Percentiles rank a stretch among this genome's conserved stretches.
phyloP scores from a whole-genome alignment of 2,888 invertebrate species.

The Ypsolopha scabrella region DNA sequence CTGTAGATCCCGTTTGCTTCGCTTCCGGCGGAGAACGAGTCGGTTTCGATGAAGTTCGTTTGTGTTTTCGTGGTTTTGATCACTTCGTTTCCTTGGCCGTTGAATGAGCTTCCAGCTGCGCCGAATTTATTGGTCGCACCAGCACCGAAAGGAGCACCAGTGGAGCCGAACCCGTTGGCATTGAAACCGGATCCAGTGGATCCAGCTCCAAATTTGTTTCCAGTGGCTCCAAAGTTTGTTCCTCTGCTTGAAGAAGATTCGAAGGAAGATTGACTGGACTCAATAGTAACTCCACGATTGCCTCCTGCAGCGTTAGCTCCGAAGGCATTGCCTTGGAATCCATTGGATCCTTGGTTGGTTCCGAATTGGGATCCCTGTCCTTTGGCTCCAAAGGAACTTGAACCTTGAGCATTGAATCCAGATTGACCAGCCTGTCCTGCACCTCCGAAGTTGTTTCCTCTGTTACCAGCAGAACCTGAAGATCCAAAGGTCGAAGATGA shows the following conservation, averaged over 20 bases:
- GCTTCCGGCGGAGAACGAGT: conserved; percentile 48
- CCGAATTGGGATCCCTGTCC: neutral
- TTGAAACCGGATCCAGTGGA: conserved; percentile 9
- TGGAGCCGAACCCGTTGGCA: conserved; percentile 19
- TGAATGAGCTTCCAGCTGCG: neutral
- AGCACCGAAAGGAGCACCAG: too few relatives aligned
- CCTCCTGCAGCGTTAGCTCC: conserved; percentile 3
- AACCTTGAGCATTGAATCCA: conserved; percentile 9
- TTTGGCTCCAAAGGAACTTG: neutral
- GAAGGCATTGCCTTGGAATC: conserved; percentile 4
- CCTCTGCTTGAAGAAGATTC: conserved; percentile 11
- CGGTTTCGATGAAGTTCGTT: conserved; percentile 46
- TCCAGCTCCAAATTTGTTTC: neutral
- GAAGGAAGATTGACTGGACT: conserved; percentile 13
- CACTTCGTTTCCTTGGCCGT: conserved; percentile 25
- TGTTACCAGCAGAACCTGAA: neutral
- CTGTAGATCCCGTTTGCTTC: conserved; percentile 36
- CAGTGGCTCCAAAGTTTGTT: conserved; percentile 4
- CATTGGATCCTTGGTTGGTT: conserved; percentile 6
- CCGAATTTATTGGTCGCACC: too few relatives aligned
- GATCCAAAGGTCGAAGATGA: neutral
- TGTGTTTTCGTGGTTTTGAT: conserved; percentile 35
- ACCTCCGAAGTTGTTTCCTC: neutral
- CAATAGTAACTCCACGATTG: conserved; percentile 9
- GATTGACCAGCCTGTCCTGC: conserved; percentile 6